Evolutionary conservation across 1,140 invertebrate species (phyloP), one percentile per base, ranked within the genome.

Genomic region (Odontomachus brunneus): DNA sequence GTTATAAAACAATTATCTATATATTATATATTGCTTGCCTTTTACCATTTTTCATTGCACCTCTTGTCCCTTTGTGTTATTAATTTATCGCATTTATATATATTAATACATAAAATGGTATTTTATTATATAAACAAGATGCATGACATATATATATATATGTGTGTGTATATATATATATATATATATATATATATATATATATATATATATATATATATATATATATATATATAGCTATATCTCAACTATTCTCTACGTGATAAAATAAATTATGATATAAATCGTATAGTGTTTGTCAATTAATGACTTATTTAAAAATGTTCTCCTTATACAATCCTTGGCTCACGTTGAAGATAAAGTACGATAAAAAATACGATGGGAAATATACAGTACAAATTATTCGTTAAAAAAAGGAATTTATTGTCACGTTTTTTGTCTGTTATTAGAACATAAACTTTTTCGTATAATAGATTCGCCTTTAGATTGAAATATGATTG

Each of bases 401-500:
- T n/a, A 55, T 0, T 9, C 3, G n/a, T 55, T 53, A 51, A 29
- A 69, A 17, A 66, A 66, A 57, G 3, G 17, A 38, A 55, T 51
- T 82, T 75, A 82, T 48, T 74, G 59, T 55, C 29, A 29, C n/a
- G 67, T 67, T 63, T 67, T 85, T 65, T 69, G 63, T 69, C 84
- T 86, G 60, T 84, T 92, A 82, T 92, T 93, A 59, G 92, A 92
- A 84, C 90, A 90, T 53, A 90, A 69, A 89, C 89, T 92, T 85
- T 84, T 90, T 67, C 89, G 92, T 83, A 94, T 87, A 84, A 94
- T 90, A 66, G 85, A 89, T 83, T 92, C 63, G 19, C 83, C 75
- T 75, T 85, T 82, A n/a, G 92, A 88, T 73, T 90, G 89, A 82
- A 95, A 90, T 62, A 95, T 80, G 55, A 95, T 84, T 9, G 94